Conservation (phyloP, 2,113 vertebrate genomes). For the Tamias sibiricus region DNA sequence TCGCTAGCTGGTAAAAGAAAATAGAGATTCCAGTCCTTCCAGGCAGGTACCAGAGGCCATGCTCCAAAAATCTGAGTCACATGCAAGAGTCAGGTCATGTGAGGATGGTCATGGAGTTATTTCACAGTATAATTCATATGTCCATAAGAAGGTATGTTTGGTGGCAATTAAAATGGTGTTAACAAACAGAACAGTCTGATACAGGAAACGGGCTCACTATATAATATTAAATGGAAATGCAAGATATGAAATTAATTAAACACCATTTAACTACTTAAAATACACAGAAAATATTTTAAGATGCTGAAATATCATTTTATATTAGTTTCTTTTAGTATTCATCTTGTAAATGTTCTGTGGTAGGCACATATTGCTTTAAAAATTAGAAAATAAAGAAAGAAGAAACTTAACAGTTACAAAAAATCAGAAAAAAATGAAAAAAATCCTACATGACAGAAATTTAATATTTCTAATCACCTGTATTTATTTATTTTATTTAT, state of each 20-base stretch:
- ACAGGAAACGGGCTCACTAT: background rate
- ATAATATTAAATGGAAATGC: background rate
- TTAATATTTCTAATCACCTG: background rate
- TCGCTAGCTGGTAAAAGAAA: background rate
- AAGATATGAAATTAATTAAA: background rate
- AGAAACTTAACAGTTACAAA: background rate
- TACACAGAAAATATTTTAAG: background rate
- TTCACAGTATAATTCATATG: background rate
- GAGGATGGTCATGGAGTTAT: background rate
- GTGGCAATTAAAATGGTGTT: background rate
- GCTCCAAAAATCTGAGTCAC: fast-evolving
- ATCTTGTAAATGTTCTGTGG: background rate
- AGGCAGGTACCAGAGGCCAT: fast-evolving
- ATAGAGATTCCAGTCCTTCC: background rate
- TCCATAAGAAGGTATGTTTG: background rate
- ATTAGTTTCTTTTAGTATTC: background rate
- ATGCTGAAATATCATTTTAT: background rate
- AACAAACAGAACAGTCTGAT: background rate
- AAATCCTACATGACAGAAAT: background rate
- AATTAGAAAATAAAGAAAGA: background rate
- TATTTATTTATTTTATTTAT: too few species aligned
- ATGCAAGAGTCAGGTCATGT: background rate
- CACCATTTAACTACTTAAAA: background rate
- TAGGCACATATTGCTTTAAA: background rate
- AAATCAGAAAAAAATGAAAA: background rate